phyloP scores from a whole-genome alignment of 2,888 invertebrate species.

The Trissoscelio sp. region DNA sequence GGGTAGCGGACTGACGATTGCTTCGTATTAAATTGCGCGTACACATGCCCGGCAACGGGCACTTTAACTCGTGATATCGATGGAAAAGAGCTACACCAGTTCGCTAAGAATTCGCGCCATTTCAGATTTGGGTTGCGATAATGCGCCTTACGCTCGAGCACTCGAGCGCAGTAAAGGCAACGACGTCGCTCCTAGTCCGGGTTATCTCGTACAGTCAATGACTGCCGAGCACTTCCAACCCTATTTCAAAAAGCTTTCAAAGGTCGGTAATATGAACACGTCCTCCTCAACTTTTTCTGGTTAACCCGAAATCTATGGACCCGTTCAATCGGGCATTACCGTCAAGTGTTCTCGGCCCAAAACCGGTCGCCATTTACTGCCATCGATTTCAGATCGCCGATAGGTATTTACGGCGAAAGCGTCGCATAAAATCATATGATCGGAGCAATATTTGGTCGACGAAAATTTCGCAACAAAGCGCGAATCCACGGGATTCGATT shows the following conservation, averaged over 20 bases:
- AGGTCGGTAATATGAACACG: constrained; percentile 55
- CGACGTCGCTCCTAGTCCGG: constrained; percentile 44
- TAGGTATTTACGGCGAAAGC: constrained; percentile 24
- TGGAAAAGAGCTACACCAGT: constrained; percentile 47
- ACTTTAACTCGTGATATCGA: constrained; percentile 47
- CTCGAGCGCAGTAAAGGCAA: constrained; percentile 52
- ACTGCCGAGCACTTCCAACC: constrained; percentile 62
- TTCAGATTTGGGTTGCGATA: constrained; percentile 67
- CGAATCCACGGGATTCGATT: constrained; percentile 5
- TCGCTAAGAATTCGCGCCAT: constrained; percentile 60
- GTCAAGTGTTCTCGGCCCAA: constrained; percentile 40
- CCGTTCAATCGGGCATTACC: constrained; percentile 56
- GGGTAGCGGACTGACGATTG: constrained; percentile 25
- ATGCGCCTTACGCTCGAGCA: constrained; percentile 46
- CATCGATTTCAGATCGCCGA: constrained; percentile 37
- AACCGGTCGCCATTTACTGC: constrained; percentile 35
- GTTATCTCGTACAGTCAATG: constrained; percentile 64
- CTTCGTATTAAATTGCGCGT: constrained; percentile 23
- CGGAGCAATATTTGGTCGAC: no score
- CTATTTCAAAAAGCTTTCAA: constrained; percentile 68
- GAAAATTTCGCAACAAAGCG: background rate
- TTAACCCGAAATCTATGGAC: constrained; percentile 55
- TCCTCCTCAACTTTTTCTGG: constrained; percentile 55
- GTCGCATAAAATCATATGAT: constrained; percentile 15
- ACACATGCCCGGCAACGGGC: constrained; percentile 8